Conservation (phyloP, 2,888 invertebrate species). For the Monochamus alternatus region DNA sequence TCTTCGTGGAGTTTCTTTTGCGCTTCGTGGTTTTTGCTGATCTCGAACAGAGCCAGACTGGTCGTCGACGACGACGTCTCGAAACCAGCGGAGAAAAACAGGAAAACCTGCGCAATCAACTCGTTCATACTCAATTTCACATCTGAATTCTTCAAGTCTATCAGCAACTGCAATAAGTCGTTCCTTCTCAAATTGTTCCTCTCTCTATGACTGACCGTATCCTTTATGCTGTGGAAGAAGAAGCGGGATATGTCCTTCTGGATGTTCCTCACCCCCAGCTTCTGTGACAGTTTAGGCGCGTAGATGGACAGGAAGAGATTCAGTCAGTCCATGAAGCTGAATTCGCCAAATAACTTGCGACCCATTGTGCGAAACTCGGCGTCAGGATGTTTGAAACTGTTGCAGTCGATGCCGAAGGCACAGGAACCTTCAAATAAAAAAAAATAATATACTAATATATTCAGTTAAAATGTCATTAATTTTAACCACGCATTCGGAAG, state of each 20-base stretch:
- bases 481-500: too few species aligned
- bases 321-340: constrained; percentile 38
- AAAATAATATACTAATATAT: background rate
- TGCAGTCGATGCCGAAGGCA: constrained; percentile 76
- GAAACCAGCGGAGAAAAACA: constrained; percentile 77
- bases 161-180: constrained; percentile 59
- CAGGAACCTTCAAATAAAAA: constrained; percentile 58
- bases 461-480: background rate
- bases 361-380: constrained; percentile 66
- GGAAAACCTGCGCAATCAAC: constrained; percentile 72
- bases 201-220: constrained; percentile 59
- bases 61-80: constrained; percentile 75
- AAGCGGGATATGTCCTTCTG: constrained; percentile 57
- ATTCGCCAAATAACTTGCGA: constrained; percentile 57
- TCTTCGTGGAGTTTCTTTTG: constrained; percentile 70
- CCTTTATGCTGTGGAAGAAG: constrained; percentile 59
- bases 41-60: constrained; percentile 66
- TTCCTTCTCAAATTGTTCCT: constrained; percentile 52
- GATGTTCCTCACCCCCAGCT: constrained; percentile 44
- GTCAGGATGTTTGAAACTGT: constrained; percentile 71
- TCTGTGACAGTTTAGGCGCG: constrained; percentile 48
- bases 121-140: constrained; percentile 57
- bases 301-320: constrained; percentile 45
- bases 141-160: constrained; percentile 54
- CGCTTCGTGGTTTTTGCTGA: constrained; percentile 70